Evolutionary conservation across 2,797 vertebrate genomes (phyloP).

Genomic region (Tympanoctomys barrerae): DNA sequence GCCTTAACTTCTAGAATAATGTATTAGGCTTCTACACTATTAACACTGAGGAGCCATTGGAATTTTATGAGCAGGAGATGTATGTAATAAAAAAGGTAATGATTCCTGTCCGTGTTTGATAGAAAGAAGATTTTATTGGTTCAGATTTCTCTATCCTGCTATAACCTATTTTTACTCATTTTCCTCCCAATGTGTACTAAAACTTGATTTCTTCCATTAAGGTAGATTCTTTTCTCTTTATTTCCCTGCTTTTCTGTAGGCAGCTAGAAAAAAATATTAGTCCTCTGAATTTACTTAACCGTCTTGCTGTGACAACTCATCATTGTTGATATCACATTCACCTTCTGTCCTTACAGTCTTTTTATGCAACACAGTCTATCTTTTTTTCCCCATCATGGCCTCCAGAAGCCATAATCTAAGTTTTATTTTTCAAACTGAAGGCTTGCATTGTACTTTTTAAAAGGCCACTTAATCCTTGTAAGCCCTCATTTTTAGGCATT

Average conservation of each 20-base stretch:
- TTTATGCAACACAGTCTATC: conserved; percentile 20
- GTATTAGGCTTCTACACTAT: not conserved
- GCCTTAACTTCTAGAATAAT: conserved; percentile 12
- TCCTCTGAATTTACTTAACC: not conserved
- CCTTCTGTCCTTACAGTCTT: not conserved
- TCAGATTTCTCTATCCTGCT: conserved; percentile 18
- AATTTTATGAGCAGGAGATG: conserved; percentile 50
- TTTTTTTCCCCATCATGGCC: not conserved
- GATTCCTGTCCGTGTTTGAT: not conserved
- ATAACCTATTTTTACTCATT: conserved; percentile 39
- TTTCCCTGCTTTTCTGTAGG: not conserved
- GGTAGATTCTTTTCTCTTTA: conserved; percentile 13
- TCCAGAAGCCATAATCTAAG: conserved; percentile 51
- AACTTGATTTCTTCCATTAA: conserved; percentile 50
- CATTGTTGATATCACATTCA: not conserved
- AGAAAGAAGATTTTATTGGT: conserved; percentile 49
- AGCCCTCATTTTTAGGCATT: conserved; percentile 40
- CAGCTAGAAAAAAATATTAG: not conserved
- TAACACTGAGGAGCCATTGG: not conserved
- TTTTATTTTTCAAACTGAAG: conserved; percentile 59
- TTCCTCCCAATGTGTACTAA: conserved; percentile 19
- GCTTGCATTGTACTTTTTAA: conserved; percentile 1
- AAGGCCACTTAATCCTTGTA: conserved; percentile 41
- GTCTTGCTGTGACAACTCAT: not conserved
- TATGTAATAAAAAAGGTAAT: not conserved